phyloP scores from a whole-genome alignment of 2,888 invertebrate genomes.

The Heliconius erato region DNA sequence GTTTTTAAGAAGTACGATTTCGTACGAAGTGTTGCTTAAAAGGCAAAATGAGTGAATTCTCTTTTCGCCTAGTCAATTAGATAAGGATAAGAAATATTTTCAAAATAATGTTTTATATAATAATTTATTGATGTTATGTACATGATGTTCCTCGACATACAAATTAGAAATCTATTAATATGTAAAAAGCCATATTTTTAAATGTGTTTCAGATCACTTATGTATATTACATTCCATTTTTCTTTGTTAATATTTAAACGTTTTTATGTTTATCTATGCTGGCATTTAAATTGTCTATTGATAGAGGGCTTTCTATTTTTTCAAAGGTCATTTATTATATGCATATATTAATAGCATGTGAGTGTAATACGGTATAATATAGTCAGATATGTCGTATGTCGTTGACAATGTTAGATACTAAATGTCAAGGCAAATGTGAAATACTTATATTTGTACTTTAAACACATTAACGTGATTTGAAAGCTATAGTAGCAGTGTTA shows the following conservation, averaged over 20 bases:
- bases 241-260: neutral
- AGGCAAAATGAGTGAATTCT: no score
- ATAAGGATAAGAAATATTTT: no score
- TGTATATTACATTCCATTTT: neutral
- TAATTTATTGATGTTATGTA: no score
- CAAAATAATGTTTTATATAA: no score
- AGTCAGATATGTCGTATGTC: neutral
- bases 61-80: no score
- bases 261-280: neutral
- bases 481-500: neutral
- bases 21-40: no score
- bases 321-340: constrained; percentile 3
- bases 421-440: constrained; percentile 19
- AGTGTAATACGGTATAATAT: neutral
- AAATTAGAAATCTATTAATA: no score
- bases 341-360: neutral
- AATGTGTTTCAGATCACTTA: no score
- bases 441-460: neutral
- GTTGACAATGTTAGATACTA: neutral
- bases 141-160: no score
- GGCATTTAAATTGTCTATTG: constrained; percentile 8
- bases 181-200: no score
- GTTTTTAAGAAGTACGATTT: no score
- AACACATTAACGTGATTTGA: neutral
- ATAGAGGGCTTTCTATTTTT: constrained; percentile 8